Conservation (phyloP, 2,888 invertebrate genomes). For the Chrysina gloriosa region DNA sequence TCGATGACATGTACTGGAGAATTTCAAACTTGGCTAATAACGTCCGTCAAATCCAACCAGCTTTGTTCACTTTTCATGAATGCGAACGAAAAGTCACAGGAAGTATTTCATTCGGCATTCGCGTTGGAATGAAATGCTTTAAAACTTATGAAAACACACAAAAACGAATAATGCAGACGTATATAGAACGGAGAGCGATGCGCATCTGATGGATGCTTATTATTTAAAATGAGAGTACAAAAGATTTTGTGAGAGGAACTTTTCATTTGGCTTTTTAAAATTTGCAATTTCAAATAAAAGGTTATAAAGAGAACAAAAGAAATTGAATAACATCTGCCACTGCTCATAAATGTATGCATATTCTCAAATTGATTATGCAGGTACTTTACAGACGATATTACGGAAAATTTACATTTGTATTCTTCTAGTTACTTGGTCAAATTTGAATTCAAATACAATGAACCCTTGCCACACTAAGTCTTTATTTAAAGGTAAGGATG, state of each 20-base stretch:
- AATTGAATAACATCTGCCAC: not conserved
- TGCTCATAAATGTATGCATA: not conserved
- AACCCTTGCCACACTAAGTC: too few species aligned
- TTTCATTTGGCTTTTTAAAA: conserved; percentile 21
- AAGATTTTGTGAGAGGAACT: not conserved
- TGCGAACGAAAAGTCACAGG: not conserved
- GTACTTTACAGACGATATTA: too few species aligned
- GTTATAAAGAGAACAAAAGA: not conserved
- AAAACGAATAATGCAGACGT: not conserved
- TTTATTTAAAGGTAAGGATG: too few species aligned
- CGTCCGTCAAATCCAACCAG: not conserved
- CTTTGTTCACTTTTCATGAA: not conserved
- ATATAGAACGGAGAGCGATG: not conserved
- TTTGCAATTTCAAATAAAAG: not conserved
- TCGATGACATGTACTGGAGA: not conserved
- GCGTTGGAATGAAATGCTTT: not conserved
- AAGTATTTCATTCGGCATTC: conserved; percentile 1
- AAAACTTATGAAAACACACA: conserved; percentile 11
- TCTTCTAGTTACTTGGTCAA: too few species aligned
- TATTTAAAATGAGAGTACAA: conserved; percentile 6
- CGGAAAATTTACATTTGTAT: too few species aligned
- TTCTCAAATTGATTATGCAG: too few species aligned
- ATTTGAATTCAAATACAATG: too few species aligned
- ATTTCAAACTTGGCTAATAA: not conserved
- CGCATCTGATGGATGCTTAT: conserved; percentile 13